Evolutionary conservation across 2,797 vertebrate genomes (phyloP).

Genomic region (Chromis chromis): DNA sequence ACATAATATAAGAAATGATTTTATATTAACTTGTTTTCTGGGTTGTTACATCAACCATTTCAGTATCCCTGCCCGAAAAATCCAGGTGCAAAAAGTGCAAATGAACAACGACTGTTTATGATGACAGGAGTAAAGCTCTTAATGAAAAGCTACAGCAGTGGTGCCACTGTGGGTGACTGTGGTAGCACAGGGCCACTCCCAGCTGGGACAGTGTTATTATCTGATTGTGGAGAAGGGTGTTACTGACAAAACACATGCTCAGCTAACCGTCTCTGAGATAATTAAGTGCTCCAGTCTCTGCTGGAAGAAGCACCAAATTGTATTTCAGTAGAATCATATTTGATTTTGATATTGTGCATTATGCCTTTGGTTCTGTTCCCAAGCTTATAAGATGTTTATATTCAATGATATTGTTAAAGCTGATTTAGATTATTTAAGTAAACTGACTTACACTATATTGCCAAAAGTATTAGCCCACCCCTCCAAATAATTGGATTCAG

Average conservation of each 20-base stretch:
- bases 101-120: conserved; percentile 11
- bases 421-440: neutral
- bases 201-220: conserved; percentile 59
- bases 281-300: neutral
- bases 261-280: conserved; percentile 7
- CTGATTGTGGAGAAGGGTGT: conserved; percentile 54
- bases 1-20: neutral
- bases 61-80: neutral
- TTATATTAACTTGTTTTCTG: neutral
- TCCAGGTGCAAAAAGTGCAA: neutral
- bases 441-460: no score
- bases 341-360: neutral
- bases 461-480: no score
- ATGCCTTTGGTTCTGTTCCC: neutral
- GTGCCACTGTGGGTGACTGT: conserved; percentile 18
- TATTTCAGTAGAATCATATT: neutral
- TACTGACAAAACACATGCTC: conserved; percentile 40
- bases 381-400: conserved; percentile 14
- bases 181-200: conserved; percentile 40
- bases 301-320: neutral
- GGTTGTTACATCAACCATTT: neutral
- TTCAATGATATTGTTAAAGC: neutral
- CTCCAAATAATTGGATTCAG: no score
- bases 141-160: conserved; percentile 30
- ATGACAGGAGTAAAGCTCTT: conserved; percentile 17